Base-by-base conservation (phyloP, 2,113 vertebrate genomes). In the Rhabdomys dilectus region DNA sequence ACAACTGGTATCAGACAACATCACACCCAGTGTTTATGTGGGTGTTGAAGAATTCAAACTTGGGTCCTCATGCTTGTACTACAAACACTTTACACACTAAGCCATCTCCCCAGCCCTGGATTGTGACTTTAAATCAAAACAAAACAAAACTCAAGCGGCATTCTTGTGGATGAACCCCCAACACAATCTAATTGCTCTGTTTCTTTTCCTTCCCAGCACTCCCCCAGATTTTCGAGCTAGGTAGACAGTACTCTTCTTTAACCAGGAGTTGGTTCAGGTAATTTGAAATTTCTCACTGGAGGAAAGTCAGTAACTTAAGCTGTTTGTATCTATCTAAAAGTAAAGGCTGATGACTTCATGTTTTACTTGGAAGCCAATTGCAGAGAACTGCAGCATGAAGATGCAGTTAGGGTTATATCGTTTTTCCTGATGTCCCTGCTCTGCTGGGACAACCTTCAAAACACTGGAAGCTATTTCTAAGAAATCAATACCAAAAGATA, bases 401-500 rank as follows among this genome's bases (percentile, higher is more conserved):
- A 90, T 34, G 78, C 7, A 45, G 42, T 80, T 60, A 94, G 36
- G 66, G 70, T 5, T 73, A 21, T 39, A 70, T 85, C 76, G 0
- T 39, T 72, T 75, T 66, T 90, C 15, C 78, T 82, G 86, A 81
- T 77, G 72, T 76, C 34, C 34, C 62, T 86, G 94, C 77, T 93
- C 31, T 26, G 73, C 17, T 21, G 68, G 48, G 45, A 77, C 64
- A 73, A 76, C 58, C 66, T 73, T 81, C 29, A 56, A 36, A 94
- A 92, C 70, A 81, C 75, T 53, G 60, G 77, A 87, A 66, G 39
- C 66, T 72, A 16, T 66, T 94, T 89, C 85, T 26, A 93, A 89
- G 77, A 93, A 93, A 93, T 95, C 86, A 58, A n/a, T 94, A 94
- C 19, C 1, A 11, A 76, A 85, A 84, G 84, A 62, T 56, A 56